Evolutionary conservation across 2,888 invertebrate species (phyloP), one percentile per base, ranked within the genome.

Genomic region (Xylota segnis): DNA sequence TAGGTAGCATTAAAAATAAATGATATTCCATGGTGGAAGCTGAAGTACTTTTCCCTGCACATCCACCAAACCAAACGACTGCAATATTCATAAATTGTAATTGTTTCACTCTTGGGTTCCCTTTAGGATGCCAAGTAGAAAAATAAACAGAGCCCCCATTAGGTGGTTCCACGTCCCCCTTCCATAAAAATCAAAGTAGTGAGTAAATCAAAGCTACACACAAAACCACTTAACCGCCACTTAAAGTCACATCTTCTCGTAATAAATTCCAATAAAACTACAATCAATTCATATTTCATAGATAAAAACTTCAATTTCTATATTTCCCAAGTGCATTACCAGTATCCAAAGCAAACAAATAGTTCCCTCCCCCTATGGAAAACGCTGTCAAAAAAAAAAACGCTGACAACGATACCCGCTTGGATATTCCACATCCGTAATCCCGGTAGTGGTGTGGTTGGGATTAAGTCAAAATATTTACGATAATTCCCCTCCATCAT

Each of bases 391-490:
- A 23, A 18, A 29, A 65, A 68, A 40, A 56, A 52, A 59, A 43
- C 29, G 52, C 3, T 5, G 29, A 18, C 7, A 7, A 56, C 12
- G 18, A 63, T 45, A 82, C 59, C 63, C 68, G 68, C 70, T 75
- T 81, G 43, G 50, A 56, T 81, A 81, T 84, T 81, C 84, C 71
- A 86, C 66, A 86, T 81, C 75, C 84, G 81, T 86, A 86, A 52
- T 81, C 56, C 76, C 82, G 50, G 74, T 32, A 52, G 59, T 59
- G 23, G 9, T 9, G 14, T n/a, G 37, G 56, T 34, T 37, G 37
- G 34, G 37, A n/a, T 14, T 43, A 50, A 52, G 40, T 40, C 65
- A 52, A 32, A 70, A 29, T 59, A 18, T 54, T 47, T 47, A 79
- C 54, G 14, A 59, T 50, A 47, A 58, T 16, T 43, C 10, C 50